Base-by-base conservation (phyloP, 2,888 invertebrate species). In the Xestoiulus laeticollis region DNA sequence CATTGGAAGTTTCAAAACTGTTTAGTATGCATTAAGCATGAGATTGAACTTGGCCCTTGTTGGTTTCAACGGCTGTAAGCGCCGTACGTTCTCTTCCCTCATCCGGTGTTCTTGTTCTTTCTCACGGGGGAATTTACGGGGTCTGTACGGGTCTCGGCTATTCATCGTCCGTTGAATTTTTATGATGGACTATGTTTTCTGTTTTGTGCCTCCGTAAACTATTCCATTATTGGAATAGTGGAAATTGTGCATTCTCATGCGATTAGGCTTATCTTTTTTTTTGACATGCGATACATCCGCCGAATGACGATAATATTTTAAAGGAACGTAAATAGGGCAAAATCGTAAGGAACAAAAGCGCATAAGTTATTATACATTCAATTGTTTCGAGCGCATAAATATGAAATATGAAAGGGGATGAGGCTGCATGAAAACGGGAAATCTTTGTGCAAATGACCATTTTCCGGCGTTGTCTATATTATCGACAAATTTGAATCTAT, bases 191-290 rank as follows among this genome's bases (percentile, higher is more conserved):
- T 78, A 26, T 30, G 78, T 78, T 30, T 78, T 26, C 78, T 30
- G 78, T 78, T 78, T 22, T 30, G 30, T 30, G 78, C 78, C 78
- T 78, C 12, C 30, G 78, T 78, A 78, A 78, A 78, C 78, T 78
- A 78, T 78, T 78, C 78, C 78, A 78, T 78, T 78, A 78, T 78
- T 26, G 78, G 30, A 78, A 78, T 78, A 78, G 78, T 78, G 78
- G 78, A 78, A 78, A 78, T 78, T 30, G 78, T 30, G 44, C 85
- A 44, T 85, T 85, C 44, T 85, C 38, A 44, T 85, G 85, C 44
- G 85, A 85, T 85, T 85, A 85, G 44, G 44, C 85, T 85, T 85
- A 85, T 85, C 85, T 85, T 85, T 85, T 85, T 85, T 85, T 85
- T 85, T 85, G 85, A 85, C 85, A 85, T 85, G 38, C 38, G 85